These are phyloP conservation scores for Parelbella ahira DNA, from an alignment of 2,888 invertebrate genomes.

Conservation along the genomic window DNA sequence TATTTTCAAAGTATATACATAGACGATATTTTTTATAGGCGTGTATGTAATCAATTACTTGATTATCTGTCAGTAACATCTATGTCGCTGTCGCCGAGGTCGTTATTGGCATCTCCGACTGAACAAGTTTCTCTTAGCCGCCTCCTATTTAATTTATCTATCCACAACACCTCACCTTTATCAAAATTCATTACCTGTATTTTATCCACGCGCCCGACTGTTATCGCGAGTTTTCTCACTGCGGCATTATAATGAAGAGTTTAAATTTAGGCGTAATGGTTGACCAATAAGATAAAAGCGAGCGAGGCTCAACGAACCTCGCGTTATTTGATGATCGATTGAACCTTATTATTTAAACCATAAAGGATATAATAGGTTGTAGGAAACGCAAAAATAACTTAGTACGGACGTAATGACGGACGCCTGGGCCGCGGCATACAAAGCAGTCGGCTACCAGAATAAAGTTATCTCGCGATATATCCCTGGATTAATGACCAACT, in stretches of 20 bases:
- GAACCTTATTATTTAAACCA: slow-evolving; percentile 32
- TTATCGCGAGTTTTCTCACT: slow-evolving; percentile 76
- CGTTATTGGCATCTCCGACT: slow-evolving; percentile 45
- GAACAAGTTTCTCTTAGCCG: slow-evolving; percentile 42
- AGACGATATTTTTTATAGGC: slow-evolving; percentile 19
- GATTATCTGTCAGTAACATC: slow-evolving; percentile 43
- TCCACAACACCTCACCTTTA: slow-evolving; percentile 51
- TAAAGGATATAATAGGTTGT: slow-evolving; percentile 41
- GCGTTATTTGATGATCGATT: slow-evolving; percentile 27
- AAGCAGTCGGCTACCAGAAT: slow-evolving; percentile 80
- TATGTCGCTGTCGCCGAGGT: slow-evolving; percentile 44
- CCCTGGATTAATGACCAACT: slow-evolving; percentile 78
- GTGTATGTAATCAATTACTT: slow-evolving; percentile 37
- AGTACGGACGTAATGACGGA: slow-evolving; percentile 70
- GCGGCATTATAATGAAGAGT: slow-evolving; percentile 78
- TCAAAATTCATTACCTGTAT: slow-evolving; percentile 75
- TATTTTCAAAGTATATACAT: too few relatives aligned
- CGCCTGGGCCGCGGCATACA: slow-evolving; percentile 76
- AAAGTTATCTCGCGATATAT: slow-evolving; percentile 80
- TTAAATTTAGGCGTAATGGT: slow-evolving; percentile 80
- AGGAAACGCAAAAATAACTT: slow-evolving; percentile 35
- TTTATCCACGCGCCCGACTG: slow-evolving; percentile 63
- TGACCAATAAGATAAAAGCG: slow-evolving; percentile 80
- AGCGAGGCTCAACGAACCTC: slow-evolving; percentile 62
- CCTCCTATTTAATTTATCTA: slow-evolving; percentile 48